phyloP scores from a whole-genome alignment of 1,140 invertebrate species.

The Drosophila cardini region DNA sequence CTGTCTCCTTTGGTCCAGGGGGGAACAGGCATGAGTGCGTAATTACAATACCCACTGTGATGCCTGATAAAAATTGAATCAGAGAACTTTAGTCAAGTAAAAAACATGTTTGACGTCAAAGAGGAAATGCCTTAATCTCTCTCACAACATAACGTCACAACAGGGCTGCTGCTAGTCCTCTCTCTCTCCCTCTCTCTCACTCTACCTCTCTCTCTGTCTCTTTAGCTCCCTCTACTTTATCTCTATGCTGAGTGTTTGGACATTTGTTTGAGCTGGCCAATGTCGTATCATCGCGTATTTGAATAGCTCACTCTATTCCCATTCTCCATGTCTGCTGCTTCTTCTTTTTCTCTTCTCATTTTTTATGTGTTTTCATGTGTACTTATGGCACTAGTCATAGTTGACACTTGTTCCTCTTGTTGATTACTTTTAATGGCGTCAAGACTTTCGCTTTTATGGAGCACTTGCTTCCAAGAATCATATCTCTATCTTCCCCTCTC shows the following conservation, averaged over 20 bases:
- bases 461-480: slow-evolving; percentile 69
- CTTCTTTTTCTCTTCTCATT: slow-evolving; percentile 25
- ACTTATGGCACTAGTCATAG: slow-evolving; percentile 78
- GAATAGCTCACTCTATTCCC: slow-evolving; percentile 3
- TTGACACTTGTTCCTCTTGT: slow-evolving; percentile 70
- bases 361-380: slow-evolving; percentile 53
- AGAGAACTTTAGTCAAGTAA: slow-evolving; percentile 43
- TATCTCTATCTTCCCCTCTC: slow-evolving; percentile 59
- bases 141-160: slow-evolving; percentile 54
- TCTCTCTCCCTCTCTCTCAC: not conserved
- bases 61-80: slow-evolving; percentile 48
- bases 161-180: slow-evolving; percentile 16
- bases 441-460: slow-evolving; percentile 82
- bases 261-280: slow-evolving; percentile 58
- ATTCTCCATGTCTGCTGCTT: slow-evolving; percentile 3
- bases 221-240: slow-evolving; percentile 9
- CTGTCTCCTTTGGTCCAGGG: slow-evolving; percentile 30
- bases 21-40: slow-evolving; percentile 63
- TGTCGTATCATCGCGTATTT: slow-evolving; percentile 20
- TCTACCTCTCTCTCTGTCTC: slow-evolving; percentile 1
- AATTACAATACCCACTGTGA: slow-evolving; percentile 68
- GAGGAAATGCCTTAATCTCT: slow-evolving; percentile 80
- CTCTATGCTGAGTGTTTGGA: slow-evolving; percentile 44
- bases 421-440: slow-evolving; percentile 78
- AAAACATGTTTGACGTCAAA: slow-evolving; percentile 76